Percentiles rank a stretch among this genome's conserved stretches.
These are phyloP conservation scores for Dryocosmus kuriphilus DNA, from an alignment of 2,888 invertebrate species.

Conservation along the genomic window DNA sequence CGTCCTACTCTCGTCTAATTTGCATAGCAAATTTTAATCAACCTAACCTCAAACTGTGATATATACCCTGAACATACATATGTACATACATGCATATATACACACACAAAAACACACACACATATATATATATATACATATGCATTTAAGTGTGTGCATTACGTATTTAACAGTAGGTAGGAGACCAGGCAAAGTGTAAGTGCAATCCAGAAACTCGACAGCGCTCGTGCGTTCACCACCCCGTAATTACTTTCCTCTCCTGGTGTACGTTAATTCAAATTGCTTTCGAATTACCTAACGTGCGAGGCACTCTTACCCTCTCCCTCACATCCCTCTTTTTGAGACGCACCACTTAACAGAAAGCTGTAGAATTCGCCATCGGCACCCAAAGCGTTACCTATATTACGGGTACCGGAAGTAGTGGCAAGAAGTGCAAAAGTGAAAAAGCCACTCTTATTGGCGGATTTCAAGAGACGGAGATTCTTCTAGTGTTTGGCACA, in stretches of 20 bases:
- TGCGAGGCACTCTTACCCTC: constrained; percentile 43
- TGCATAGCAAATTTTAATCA: constrained; percentile 70
- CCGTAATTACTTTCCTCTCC: constrained; percentile 72
- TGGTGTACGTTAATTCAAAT: constrained; percentile 72
- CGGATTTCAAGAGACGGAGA: background rate
- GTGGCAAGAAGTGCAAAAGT: background rate
- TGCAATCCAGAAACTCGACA: constrained; percentile 52
- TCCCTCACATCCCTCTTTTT: constrained; percentile 19
- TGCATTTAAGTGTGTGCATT: constrained; percentile 52
- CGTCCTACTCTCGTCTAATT: constrained; percentile 63
- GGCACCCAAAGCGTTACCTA: constrained; percentile 21
- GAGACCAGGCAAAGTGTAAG: constrained; percentile 21
- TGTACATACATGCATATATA: constrained; percentile 1
- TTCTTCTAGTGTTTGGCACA: too few relatives aligned
- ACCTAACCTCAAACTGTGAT: constrained; percentile 60
- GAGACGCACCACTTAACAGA: constrained; percentile 27
- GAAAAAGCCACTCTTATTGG: constrained; percentile 9
- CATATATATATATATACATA: background rate
- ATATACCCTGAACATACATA: constrained; percentile 11
- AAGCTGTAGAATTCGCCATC: constrained; percentile 10
- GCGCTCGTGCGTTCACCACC: constrained; percentile 61
- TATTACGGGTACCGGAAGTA: constrained; percentile 22
- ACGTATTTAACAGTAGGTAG: constrained; percentile 47
- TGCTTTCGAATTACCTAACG: constrained; percentile 73
- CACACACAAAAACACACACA: background rate